Conservation (phyloP, 2,797 vertebrate species). For the Threskiornis aethiopicus region DNA sequence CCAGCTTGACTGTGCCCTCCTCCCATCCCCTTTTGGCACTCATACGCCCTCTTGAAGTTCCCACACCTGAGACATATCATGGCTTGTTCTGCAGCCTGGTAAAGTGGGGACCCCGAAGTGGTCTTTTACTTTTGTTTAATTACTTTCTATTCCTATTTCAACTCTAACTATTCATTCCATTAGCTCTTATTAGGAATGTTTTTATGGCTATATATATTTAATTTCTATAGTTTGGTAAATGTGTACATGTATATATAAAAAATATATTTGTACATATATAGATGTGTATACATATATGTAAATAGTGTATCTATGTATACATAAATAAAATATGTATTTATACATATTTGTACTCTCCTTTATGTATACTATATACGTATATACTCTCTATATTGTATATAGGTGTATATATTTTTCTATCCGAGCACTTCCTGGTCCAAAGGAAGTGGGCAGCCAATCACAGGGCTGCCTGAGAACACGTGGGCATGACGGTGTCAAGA, state of each 20-base stretch:
- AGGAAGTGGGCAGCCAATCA: background rate
- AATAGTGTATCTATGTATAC: background rate
- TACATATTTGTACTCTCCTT: background rate
- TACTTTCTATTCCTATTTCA: background rate
- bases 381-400: background rate
- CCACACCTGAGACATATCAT: background rate
- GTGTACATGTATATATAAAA: background rate
- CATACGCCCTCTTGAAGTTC: background rate
- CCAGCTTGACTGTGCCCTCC: accelerated
- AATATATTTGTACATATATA: background rate
- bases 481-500: background rate
- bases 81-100: background rate
- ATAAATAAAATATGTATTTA: background rate
- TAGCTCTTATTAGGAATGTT: background rate
- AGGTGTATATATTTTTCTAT: background rate
- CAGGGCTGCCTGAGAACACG: background rate
- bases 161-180: background rate
- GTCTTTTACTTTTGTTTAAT: background rate
- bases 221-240: background rate
- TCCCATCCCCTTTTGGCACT: background rate
- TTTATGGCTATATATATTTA: background rate
- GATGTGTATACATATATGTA: background rate
- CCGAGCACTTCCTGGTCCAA: background rate
- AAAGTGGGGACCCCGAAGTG: background rate
- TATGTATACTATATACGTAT: background rate